Base-by-base conservation (phyloP, 2,113 vertebrate genomes). In the Bostrychus sinensis region DNA sequence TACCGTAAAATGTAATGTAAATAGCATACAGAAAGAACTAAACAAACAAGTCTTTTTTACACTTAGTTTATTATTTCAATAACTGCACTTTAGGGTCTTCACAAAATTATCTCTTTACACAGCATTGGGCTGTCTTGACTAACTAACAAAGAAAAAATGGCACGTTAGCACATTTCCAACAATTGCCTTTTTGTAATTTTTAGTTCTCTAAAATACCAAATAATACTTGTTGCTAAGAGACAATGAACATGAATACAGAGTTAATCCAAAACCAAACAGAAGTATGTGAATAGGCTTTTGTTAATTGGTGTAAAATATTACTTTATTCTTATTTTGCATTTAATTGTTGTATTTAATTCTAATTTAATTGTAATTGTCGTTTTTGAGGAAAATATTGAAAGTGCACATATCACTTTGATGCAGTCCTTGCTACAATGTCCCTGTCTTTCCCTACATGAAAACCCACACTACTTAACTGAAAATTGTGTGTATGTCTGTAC, bases 321-420 rank as follows among this genome's bases (percentile, higher is more conserved):
- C 54, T 19, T 11, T 41, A 5, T 56, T 25, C 8, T 57, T 28
- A 1, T 63, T 62, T 66, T 66, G 22, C 70, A 30, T 13, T 20
- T 23, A 12, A 6, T 13, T 48, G 19, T 45, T 22, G 14, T 48
- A 11, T 48, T 1, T 0, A 16, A 20, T 0, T 41, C 20, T 60
- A 41, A 43, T 51, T 78, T 77, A 3, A 64, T 48, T 68, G 26
- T 46, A 38, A 3, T 38, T 2, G 1, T 67, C 72, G 62, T 51
- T 66, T 19, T 62, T n/a, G n/a, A n/a, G n/a, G n/a, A n/a, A n/a
- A n/a, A n/a, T n/a, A n/a, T n/a, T n/a, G n/a, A n/a, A 13, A 72
- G 57, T 70, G 78, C 78, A 85, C 72, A 66, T 70, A 77, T 76
- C 67, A 79, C 81, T 83, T 81, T 77, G 55, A 57, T 28, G 34